Conservation (phyloP, 2,888 invertebrate species). For the Dendrolimus pini region DNA sequence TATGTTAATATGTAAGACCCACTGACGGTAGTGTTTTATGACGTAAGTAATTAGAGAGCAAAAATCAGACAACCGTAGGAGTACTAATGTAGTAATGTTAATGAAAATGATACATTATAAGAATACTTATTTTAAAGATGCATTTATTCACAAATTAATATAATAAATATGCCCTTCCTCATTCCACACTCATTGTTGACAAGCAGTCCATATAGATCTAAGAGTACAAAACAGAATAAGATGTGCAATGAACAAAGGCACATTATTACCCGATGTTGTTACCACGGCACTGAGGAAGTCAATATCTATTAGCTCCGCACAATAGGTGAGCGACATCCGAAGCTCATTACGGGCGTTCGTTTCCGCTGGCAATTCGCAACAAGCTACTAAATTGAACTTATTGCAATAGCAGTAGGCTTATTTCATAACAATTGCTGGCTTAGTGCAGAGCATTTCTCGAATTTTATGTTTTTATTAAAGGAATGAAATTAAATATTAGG, state of each 20-base stretch:
- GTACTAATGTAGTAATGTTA: too few species aligned
- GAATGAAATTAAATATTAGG: too few species aligned
- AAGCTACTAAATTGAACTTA: conserved; percentile 50
- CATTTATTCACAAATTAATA: too few species aligned
- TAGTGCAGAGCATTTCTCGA: not conserved
- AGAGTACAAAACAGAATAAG: conserved; percentile 53
- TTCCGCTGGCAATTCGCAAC: conserved; percentile 70
- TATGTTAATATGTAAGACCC: too few species aligned
- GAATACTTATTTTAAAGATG: too few species aligned
- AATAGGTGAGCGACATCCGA: conserved; percentile 77
- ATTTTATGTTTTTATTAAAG: too few species aligned
- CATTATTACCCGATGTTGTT: conserved; percentile 56
- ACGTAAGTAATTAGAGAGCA: too few species aligned
- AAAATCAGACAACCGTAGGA: too few species aligned
- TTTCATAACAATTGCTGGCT: conserved; percentile 15
- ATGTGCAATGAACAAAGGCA: conserved; percentile 65
- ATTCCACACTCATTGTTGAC: conserved; percentile 17
- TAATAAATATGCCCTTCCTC: not conserved
- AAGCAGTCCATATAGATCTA: conserved; percentile 43
- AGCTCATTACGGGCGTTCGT: conserved; percentile 71
- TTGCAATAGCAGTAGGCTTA: conserved; percentile 36
- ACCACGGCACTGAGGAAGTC: conserved; percentile 70
- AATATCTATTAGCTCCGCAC: conserved; percentile 73
- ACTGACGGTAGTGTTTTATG: too few species aligned
- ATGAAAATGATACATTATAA: too few species aligned